Evolutionary conservation across 92 coral and sea anemone species (phyloP).

Genomic region (Bergia sp.): DNA sequence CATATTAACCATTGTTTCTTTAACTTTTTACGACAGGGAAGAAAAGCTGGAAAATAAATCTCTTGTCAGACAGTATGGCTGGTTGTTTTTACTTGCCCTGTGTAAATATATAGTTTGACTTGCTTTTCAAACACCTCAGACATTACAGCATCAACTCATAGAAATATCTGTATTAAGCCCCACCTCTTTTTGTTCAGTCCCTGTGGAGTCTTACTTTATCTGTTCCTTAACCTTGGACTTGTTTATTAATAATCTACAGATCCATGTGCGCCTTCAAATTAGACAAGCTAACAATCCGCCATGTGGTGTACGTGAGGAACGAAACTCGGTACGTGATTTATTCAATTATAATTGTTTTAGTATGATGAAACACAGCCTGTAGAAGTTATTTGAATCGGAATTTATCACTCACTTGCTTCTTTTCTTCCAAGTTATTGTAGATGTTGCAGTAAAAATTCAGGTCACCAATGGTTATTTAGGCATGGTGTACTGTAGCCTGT

Average conservation of each 20-base stretch:
- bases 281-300: conserved; percentile 44
- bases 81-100: not conserved
- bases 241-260: conserved; percentile 12
- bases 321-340: conserved; percentile 15
- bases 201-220: not conserved
- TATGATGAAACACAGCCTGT: not conserved
- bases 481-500: too few relatives aligned
- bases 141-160: not conserved
- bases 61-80: not conserved
- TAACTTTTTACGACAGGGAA: too few relatives aligned
- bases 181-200: not conserved
- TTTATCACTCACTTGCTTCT: not conserved
- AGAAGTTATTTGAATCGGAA: not conserved
- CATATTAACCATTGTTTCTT: too few relatives aligned
- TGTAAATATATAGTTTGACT: not conserved
- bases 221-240: not conserved
- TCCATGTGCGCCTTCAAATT: conserved; percentile 54
- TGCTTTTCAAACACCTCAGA: not conserved
- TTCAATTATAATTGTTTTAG: not conserved
- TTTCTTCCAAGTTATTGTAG: not conserved
- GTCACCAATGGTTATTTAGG: too few relatives aligned
- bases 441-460: too few relatives aligned
- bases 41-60: not conserved
- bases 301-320: conserved; percentile 22
- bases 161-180: not conserved